phyloP scores from a whole-genome alignment of 2,797 vertebrate genomes.

The Gadopsis bispinosus region DNA sequence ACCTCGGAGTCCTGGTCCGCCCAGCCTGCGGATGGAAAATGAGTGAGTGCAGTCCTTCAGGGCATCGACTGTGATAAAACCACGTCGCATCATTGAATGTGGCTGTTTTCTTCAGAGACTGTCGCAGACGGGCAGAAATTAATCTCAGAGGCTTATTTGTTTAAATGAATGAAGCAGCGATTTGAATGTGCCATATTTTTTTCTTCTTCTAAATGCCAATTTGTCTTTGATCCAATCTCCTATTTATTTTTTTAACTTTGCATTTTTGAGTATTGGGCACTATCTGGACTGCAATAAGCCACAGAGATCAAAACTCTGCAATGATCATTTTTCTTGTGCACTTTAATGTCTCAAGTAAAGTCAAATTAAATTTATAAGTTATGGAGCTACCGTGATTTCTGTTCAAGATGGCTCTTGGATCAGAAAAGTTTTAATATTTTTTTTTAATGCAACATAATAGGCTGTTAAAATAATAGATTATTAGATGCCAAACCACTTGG shows the following conservation, averaged over 20 bases:
- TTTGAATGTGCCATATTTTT: conserved; percentile 43
- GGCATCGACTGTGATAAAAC: background rate
- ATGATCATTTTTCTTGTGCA: conserved; percentile 36
- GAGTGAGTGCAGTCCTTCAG: background rate
- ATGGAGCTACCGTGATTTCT: too few relatives aligned
- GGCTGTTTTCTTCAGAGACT: conserved; percentile 5
- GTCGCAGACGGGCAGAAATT: conserved; percentile 1
- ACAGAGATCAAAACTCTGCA: conserved; percentile 51
- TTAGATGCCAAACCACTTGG: conserved; percentile 28
- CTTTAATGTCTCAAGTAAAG: conserved; percentile 53
- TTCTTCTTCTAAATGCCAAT: conserved; percentile 22
- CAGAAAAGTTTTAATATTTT: background rate
- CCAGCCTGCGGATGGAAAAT: background rate
- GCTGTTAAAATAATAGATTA: background rate
- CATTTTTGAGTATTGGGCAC: conserved; percentile 15
- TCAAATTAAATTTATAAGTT: too few relatives aligned
- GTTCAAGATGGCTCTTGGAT: background rate
- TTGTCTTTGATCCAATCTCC: conserved; percentile 34
- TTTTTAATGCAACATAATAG: conserved; percentile 7
- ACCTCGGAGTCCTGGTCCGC: background rate
- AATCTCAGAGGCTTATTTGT: conserved; percentile 39
- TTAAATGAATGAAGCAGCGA: conserved; percentile 44
- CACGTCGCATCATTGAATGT: conserved; percentile 6
- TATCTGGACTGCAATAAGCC: conserved; percentile 34
- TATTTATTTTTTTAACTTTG: conserved; percentile 55